phyloP scores from a whole-genome alignment of 2,113 vertebrate genomes.

The Anoplopoma fimbria region DNA sequence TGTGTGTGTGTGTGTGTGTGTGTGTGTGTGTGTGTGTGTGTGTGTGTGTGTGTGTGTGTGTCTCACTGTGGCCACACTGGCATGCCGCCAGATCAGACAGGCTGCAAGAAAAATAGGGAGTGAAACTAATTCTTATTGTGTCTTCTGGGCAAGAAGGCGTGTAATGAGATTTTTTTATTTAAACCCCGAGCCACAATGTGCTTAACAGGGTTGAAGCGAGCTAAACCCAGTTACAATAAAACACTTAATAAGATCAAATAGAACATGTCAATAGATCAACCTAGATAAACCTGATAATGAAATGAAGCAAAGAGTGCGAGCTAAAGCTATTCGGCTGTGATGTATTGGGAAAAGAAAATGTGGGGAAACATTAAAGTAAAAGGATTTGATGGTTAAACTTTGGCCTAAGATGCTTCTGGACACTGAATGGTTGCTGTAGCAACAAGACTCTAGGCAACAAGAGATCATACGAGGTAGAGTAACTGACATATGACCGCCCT shows the following conservation, averaged over 20 bases:
- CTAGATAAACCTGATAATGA: not conserved
- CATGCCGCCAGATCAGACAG: not conserved
- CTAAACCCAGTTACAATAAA: not conserved
- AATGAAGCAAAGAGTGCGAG: not conserved
- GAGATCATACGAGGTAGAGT: not conserved
- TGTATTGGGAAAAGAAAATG: not conserved
- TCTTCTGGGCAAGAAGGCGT: not conserved
- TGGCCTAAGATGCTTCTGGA: not conserved
- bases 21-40: constrained; percentile 12
- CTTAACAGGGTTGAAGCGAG: not conserved
- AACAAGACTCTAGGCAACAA: not conserved
- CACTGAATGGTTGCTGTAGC: not conserved
- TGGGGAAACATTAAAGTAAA: not conserved
- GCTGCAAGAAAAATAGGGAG: not conserved
- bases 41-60: constrained; percentile 15
- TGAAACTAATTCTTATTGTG: not conserved
- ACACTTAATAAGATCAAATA: not conserved
- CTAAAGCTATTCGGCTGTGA: not conserved
- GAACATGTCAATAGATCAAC: not conserved
- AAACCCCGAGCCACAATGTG: not conserved
- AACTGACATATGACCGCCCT: not conserved
- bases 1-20: constrained; percentile 32
- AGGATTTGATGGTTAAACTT: not conserved
- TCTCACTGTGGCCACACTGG: not conserved
- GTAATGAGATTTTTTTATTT: not conserved